Evolutionary conservation across 2,797 vertebrate genomes (phyloP).

Genomic region (Somateria mollissima): DNA sequence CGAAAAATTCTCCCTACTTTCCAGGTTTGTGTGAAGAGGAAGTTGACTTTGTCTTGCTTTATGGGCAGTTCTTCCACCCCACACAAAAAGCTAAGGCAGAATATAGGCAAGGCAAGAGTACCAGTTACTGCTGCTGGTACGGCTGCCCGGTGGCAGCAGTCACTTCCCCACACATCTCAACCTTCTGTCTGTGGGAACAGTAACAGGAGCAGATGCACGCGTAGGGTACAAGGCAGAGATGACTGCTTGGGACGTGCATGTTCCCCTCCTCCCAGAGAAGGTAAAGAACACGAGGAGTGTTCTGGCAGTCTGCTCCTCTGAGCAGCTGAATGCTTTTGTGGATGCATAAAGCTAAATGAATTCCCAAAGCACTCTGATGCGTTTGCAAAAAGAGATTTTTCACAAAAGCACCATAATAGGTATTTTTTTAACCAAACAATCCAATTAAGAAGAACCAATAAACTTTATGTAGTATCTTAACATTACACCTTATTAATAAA

Average conservation of each 20-base stretch:
- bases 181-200: background rate
- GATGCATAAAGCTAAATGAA: background rate
- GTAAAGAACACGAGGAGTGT: background rate
- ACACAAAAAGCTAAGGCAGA: background rate
- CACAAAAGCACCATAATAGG: background rate
- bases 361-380: background rate
- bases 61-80: background rate
- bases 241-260: background rate
- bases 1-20: background rate
- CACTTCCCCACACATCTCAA: accelerated
- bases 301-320: background rate
- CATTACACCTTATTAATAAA: constrained; percentile 24
- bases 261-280: background rate
- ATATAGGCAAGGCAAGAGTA: background rate
- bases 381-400: background rate
- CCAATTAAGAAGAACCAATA: background rate
- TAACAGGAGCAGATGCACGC: background rate
- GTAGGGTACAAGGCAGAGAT: background rate
- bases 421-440: background rate
- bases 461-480: background rate
- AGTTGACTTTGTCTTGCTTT: accelerated
- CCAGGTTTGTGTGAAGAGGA: background rate
- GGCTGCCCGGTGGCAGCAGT: background rate
- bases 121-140: background rate
- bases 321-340: background rate